Evolutionary conservation across 2,797 vertebrate species (phyloP), one percentile per base, ranked within the genome.

Genomic region (Enteromius radiatus): DNA sequence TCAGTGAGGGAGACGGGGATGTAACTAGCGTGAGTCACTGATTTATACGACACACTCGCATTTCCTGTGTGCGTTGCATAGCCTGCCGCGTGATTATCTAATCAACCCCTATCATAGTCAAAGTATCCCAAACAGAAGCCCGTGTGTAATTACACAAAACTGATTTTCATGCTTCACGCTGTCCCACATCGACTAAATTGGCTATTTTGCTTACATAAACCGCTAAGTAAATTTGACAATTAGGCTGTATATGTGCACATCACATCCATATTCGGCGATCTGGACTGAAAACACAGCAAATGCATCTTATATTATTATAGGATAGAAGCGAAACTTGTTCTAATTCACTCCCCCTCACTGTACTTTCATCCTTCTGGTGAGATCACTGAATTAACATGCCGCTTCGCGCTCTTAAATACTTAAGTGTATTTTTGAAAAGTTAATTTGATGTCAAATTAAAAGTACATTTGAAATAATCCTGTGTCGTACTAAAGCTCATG

Each of bases 1-100:
- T 84, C 89, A 87, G 89, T 88, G 91, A 92, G 91, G 89, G 90
- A 86, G 59, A 85, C 89, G 86, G 87, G 86, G 90, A 92, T 89
- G 88, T 90, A 73, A 87, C 85, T 82, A 83, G 83, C 84, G 82
- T 88, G 84, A 89, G 87, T 86, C 84, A 85, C 73, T 85, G 61
- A 87, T 87, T 49, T 86, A 76, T 85, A 78, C 78, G 78, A 76
- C 73, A 23, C 15, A 33, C 31, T 11, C 9, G 9, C 33, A 23
- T 83, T 59, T 59, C 26, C 64, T 65, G 14, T 45, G 14, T n/a
- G 43, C n/a, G 2, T 26, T 79, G n/a, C 15, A 5, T 65, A 33
- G 54, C 63, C 65, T 45, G 12, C 26, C n/a, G 19, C 15, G 7
- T 3, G 49, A 69, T 69, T 56, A 54, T 69, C 49, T 59, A 31